A percentile compares a stretch with the other conserved stretches of the same genome.
These are phyloP conservation scores for Keiferia lycopersicella DNA, from an alignment of 2,888 invertebrate species.

Conservation along the genomic window DNA sequence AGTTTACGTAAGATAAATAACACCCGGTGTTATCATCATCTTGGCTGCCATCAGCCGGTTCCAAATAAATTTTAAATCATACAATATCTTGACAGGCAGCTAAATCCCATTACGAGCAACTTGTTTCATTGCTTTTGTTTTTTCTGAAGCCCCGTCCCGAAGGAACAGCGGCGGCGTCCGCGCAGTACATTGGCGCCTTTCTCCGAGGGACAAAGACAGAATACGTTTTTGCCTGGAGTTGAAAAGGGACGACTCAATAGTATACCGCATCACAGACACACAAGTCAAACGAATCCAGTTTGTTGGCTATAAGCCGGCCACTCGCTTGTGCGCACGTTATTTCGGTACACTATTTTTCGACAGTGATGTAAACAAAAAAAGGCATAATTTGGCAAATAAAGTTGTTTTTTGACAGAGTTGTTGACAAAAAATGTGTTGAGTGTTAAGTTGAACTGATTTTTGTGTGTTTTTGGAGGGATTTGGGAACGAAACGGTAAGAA, in stretches of 20 bases:
- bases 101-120: constrained; percentile 61
- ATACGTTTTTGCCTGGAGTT: constrained; percentile 35
- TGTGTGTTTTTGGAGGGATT: constrained; percentile 43
- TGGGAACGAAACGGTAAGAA: constrained; percentile 64
- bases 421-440: constrained; percentile 57
- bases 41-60: constrained; percentile 43
- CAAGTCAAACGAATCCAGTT: constrained; percentile 73
- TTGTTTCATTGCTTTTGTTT: constrained; percentile 77
- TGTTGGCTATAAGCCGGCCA: constrained; percentile 66
- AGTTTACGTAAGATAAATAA: constrained; percentile 28
- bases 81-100: constrained; percentile 69
- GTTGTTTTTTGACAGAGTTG: constrained; percentile 50
- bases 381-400: constrained; percentile 44
- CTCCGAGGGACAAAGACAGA: constrained; percentile 59
- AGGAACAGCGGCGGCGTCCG: constrained; percentile 74
- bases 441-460: constrained; percentile 37
- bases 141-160: constrained; percentile 65
- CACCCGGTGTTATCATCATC: constrained; percentile 40
- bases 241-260: constrained; percentile 64
- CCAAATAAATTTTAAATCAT: constrained; percentile 63
- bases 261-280: constrained; percentile 69
- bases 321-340: constrained; percentile 54
- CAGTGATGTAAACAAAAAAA: constrained; percentile 73
- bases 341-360: constrained; percentile 45
- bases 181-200: constrained; percentile 77